phyloP scores from a whole-genome alignment of 2,797 vertebrate genomes.

The Pantherophis vulpinus region DNA sequence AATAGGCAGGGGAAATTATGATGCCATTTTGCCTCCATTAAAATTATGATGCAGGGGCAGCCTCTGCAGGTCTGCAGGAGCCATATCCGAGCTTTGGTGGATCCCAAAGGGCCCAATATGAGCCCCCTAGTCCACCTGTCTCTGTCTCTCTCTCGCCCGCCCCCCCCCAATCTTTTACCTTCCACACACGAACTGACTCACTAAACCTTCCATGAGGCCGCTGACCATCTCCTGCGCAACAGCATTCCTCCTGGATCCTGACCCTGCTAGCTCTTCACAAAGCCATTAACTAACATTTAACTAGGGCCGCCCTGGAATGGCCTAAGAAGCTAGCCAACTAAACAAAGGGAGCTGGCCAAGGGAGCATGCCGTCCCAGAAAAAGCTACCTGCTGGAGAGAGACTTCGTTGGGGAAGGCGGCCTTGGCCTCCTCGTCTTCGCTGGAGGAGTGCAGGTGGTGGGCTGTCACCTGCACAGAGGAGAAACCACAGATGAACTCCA shows the following conservation, averaged over 20 bases:
- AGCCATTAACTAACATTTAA: background rate
- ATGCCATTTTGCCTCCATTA: background rate
- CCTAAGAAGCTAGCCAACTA: background rate
- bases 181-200: background rate
- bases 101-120: background rate
- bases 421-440: constrained; percentile 96
- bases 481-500: background rate
- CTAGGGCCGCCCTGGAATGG: background rate
- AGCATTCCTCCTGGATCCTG: background rate
- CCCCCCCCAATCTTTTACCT: no score
- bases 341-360: background rate
- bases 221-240: background rate
- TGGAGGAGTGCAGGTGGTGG: constrained; percentile 94
- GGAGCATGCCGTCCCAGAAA: background rate
- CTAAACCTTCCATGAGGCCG: background rate
- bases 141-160: background rate
- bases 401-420: constrained; percentile 90
- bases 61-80: background rate
- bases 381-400: constrained; percentile 90
- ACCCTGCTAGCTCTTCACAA: background rate
- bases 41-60: background rate
- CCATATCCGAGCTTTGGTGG: background rate
- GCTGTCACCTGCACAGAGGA: constrained; percentile 87
- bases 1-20: background rate
- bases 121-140: background rate